Evolutionary conservation across 2,797 vertebrate species (phyloP).

Genomic region (Alcedo atthis): DNA sequence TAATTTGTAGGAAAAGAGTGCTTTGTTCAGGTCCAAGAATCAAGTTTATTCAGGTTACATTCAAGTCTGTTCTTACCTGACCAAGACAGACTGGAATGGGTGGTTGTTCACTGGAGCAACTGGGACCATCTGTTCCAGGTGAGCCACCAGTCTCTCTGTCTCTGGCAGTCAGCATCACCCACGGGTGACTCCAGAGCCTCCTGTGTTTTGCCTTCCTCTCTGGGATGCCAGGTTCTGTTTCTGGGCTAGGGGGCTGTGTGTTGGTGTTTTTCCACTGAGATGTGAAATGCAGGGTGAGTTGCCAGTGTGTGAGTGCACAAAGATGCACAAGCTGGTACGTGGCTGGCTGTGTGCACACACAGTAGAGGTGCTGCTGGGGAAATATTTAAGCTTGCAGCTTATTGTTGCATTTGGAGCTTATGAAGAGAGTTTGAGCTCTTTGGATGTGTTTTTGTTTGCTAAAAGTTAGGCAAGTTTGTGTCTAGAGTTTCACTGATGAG

Average conservation of each 20-base stretch:
- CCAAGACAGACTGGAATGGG: slow-evolving; percentile 1
- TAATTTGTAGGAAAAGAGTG: slow-evolving; percentile 44
- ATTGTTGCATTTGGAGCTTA: neutral
- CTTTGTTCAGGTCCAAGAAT: slow-evolving; percentile 50
- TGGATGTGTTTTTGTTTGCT: neutral
- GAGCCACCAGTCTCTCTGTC: neutral
- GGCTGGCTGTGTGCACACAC: accelerated
- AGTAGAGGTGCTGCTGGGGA: neutral
- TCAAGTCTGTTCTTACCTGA: slow-evolving; percentile 50
- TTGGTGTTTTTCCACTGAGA: neutral
- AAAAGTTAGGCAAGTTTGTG: neutral
- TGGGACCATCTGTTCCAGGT: neutral
- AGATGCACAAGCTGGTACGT: neutral
- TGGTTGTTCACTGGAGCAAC: neutral
- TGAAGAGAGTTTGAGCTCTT: neutral
- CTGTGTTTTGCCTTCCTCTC: neutral
- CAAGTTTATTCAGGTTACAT: slow-evolving; percentile 57
- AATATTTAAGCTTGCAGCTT: neutral
- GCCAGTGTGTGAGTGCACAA: neutral
- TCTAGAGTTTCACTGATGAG: neutral
- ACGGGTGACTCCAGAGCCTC: neutral
- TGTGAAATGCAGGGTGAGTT: neutral
- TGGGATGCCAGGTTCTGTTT: neutral
- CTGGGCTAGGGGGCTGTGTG: neutral
- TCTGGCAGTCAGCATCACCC: neutral